phyloP scores from a whole-genome alignment of 1,140 invertebrate genomes.

The Apis florea region DNA sequence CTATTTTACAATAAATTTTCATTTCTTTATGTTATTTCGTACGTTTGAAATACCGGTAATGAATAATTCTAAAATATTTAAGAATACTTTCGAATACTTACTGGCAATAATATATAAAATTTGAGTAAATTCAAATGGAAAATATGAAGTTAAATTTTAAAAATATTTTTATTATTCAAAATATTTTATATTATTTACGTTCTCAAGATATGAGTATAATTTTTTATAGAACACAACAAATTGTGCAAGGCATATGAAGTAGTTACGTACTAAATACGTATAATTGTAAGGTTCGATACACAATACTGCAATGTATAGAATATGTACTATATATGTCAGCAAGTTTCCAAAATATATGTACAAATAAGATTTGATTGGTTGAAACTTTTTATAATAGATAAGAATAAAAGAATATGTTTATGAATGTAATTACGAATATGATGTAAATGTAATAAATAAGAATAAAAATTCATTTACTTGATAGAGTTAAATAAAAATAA shows the following conservation, averaged over 20 bases:
- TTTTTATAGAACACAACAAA: constrained; percentile 16
- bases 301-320: neutral
- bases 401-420: neutral
- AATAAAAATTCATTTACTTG: neutral
- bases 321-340: neutral
- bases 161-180: neutral
- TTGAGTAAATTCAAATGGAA: neutral
- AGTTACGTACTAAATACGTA: neutral
- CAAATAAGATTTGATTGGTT: neutral
- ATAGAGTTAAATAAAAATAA: neutral
- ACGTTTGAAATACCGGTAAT: constrained; percentile 8
- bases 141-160: neutral
- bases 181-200: neutral
- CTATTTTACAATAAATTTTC: neutral
- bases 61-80: neutral
- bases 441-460: too few species aligned
- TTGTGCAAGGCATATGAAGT: neutral
- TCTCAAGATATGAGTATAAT: neutral
- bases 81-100: neutral
- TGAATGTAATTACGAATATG: neutral
- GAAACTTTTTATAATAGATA: neutral
- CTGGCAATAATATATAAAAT: neutral
- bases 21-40: neutral
- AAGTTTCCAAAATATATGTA: neutral
- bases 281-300: neutral